Conservation (phyloP, 2,113 vertebrate species). For the Abramis brama region DNA sequence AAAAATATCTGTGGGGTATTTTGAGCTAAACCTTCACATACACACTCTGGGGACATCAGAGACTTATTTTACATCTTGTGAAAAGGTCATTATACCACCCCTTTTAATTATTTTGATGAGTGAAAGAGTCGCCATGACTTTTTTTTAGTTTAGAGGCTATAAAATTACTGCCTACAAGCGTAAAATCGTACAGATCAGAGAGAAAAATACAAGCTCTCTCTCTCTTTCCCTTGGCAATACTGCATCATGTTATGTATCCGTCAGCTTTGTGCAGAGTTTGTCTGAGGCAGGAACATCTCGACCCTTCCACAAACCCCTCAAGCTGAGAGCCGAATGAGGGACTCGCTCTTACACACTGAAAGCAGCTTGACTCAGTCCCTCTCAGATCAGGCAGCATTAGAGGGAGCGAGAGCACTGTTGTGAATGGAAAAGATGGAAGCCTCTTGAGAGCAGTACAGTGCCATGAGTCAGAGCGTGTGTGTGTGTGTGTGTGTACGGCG, state of each 20-base stretch:
- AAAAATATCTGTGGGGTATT: too few relatives aligned
- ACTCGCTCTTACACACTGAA: not conserved
- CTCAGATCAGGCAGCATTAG: not conserved
- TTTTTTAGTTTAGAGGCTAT: not conserved
- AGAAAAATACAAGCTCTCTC: not conserved
- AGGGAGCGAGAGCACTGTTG: not conserved
- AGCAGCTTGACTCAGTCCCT: not conserved
- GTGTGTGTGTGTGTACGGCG: not conserved
- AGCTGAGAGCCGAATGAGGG: not conserved
- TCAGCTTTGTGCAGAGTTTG: not conserved
- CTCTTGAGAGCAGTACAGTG: constrained; percentile 15
- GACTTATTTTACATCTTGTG: too few relatives aligned
- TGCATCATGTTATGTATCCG: not conserved
- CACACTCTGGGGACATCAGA: too few relatives aligned
- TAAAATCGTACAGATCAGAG: not conserved
- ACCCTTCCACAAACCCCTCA: not conserved
- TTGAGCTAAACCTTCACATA: too few relatives aligned
- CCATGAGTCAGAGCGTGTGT: not conserved
- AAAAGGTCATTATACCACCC: too few relatives aligned
- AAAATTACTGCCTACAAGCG: not conserved
- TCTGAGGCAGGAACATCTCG: not conserved
- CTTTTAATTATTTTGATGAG: too few relatives aligned
- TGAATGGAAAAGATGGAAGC: constrained; percentile 32
- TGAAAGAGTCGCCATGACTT: too few relatives aligned
- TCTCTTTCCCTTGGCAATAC: not conserved